A percentile compares a stretch with the other conserved stretches of the same genome.
These are phyloP conservation scores for Agrotis puta DNA, from an alignment of 2,888 invertebrate species.

Conservation along the genomic window DNA sequence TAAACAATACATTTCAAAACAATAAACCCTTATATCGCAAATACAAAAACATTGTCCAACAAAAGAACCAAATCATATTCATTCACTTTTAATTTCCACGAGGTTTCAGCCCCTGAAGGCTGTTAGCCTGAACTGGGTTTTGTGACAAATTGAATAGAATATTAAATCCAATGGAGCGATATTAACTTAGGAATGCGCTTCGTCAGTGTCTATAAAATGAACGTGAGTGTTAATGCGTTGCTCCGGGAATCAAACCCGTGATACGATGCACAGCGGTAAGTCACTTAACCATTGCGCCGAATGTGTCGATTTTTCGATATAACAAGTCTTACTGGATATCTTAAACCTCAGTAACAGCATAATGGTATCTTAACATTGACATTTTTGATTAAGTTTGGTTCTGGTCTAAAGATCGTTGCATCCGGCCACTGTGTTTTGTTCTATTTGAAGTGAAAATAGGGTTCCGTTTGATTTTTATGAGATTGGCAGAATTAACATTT, in stretches of 20 bases:
- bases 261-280: too few species aligned
- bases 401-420: slow-evolving; percentile 59
- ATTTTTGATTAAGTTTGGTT: slow-evolving; percentile 58
- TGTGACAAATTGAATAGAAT: slow-evolving; percentile 4
- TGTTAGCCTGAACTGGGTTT: slow-evolving; percentile 30
- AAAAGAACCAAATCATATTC: slow-evolving; percentile 2
- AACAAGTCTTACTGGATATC: too few species aligned
- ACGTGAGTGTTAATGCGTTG: neutral
- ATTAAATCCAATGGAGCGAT: neutral
- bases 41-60: neutral
- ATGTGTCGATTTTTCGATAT: too few species aligned
- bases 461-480: slow-evolving; percentile 26
- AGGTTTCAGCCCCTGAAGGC: neutral
- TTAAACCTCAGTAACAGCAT: neutral
- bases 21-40: neutral
- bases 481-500: too few species aligned
- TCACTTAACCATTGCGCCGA: too few species aligned
- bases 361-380: slow-evolving; percentile 40
- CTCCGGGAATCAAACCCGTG: too few species aligned
- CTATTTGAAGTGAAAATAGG: slow-evolving; percentile 42
- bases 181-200: slow-evolving; percentile 9
- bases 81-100: slow-evolving; percentile 15
- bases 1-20: neutral
- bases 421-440: slow-evolving; percentile 58
- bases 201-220: neutral